Evolutionary conservation across 2,797 vertebrate species (phyloP).

Genomic region (Paedocypris micromegethes): DNA sequence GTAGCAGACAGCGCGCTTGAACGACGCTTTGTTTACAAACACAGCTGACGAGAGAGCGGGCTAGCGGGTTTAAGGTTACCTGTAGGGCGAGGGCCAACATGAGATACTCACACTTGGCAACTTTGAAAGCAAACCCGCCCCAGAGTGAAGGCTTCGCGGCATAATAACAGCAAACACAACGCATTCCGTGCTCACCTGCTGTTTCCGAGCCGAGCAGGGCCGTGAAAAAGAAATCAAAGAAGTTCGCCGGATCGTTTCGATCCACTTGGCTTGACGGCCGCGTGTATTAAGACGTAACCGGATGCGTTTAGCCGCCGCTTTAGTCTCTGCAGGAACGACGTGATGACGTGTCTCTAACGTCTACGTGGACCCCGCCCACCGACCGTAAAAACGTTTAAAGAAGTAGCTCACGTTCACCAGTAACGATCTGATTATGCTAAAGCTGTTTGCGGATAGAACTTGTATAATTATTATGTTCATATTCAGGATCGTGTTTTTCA

Average conservation of each 20-base stretch:
- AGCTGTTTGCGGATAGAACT: too few species aligned
- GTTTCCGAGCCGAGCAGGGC: neutral
- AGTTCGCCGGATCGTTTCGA: neutral
- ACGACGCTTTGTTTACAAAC: neutral
- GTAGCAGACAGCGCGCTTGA: neutral
- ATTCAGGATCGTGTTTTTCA: too few species aligned
- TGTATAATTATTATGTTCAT: too few species aligned
- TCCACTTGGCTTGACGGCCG: constrained; percentile 17
- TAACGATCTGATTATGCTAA: too few species aligned
- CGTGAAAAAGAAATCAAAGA: neutral
- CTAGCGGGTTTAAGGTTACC: neutral
- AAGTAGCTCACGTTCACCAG: too few species aligned
- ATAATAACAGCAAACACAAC: neutral
- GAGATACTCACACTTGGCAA: constrained; percentile 14
- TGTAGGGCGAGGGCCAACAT: constrained; percentile 10
- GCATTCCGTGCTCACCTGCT: constrained; percentile 18
- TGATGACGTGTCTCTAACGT: constrained; percentile 23
- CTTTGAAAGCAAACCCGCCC: constrained; percentile 7
- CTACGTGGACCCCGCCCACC: too few species aligned
- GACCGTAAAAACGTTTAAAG: too few species aligned
- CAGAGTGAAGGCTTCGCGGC: neutral
- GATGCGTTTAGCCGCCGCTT: constrained; percentile 32
- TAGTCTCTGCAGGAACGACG: constrained; percentile 14
- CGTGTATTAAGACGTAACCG: constrained; percentile 21
- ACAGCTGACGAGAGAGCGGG: neutral